These are phyloP conservation scores for Polyploca ridens DNA, from an alignment of 2,888 invertebrate genomes.

Conservation along the genomic window DNA sequence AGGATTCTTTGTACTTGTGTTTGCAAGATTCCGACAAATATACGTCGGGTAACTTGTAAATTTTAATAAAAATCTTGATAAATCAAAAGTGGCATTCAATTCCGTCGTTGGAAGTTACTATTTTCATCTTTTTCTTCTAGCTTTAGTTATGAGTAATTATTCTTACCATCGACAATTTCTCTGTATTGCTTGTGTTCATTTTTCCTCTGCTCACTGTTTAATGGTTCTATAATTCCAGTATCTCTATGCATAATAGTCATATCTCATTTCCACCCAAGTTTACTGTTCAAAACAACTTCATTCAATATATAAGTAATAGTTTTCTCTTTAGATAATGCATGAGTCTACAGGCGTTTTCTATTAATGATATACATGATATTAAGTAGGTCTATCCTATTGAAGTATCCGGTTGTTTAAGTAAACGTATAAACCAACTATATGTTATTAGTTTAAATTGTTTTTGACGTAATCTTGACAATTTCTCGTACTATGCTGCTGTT, in stretches of 20 bases:
- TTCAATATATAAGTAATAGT: neutral
- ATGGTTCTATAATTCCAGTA: neutral
- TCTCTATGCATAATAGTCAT: neutral
- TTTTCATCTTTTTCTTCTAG: too few species aligned
- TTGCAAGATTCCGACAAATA: too few species aligned
- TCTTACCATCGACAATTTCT: neutral
- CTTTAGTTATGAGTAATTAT: neutral
- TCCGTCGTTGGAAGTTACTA: too few species aligned
- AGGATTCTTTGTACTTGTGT: neutral
- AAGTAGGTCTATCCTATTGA: constrained; percentile 4
- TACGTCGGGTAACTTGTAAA: too few species aligned
- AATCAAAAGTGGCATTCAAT: too few species aligned
- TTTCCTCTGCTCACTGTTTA: neutral
- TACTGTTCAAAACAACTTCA: neutral
- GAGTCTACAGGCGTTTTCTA: constrained; percentile 6
- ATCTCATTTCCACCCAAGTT: neutral
- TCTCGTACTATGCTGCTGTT: neutral
- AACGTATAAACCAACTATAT: neutral
- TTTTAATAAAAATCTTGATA: too few species aligned
- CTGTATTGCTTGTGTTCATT: neutral
- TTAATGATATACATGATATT: neutral
- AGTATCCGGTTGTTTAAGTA: constrained; percentile 6
- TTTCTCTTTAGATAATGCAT: constrained; percentile 1
- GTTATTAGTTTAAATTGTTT: constrained; percentile 2
- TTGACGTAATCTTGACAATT: neutral